Evolutionary conservation across 1,140 invertebrate species (phyloP).

Genomic region (Drosophila aff.): DNA sequence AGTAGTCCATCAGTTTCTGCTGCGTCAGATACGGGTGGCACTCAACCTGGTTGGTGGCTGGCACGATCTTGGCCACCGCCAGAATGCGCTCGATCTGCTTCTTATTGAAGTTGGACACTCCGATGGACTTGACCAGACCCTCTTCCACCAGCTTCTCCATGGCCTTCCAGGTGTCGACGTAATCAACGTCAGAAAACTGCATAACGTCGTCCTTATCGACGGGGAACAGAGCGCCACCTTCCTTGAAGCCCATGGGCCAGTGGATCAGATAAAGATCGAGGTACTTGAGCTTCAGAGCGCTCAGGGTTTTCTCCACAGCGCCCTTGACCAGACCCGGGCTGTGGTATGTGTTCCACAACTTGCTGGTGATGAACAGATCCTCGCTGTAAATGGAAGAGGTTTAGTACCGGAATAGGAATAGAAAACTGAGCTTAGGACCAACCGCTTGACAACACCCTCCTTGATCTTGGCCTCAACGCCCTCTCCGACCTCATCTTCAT

Average conservation of each 20-base stretch:
- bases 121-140: conserved; percentile 91
- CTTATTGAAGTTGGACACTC: conserved; percentile 94
- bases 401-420: neutral
- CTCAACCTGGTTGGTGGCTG: conserved; percentile 92
- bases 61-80: conserved; percentile 88
- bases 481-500: conserved; percentile 91
- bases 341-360: conserved; percentile 90
- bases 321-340: conserved; percentile 86
- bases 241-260: conserved; percentile 91
- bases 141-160: conserved; percentile 90
- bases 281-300: conserved; percentile 89
- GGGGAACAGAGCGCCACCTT: conserved; percentile 79
- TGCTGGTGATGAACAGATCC: conserved; percentile 90
- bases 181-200: conserved; percentile 89
- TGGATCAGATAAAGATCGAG: conserved; percentile 93
- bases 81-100: conserved; percentile 90
- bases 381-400: conserved; percentile 81
- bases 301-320: conserved; percentile 87
- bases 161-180: conserved; percentile 92
- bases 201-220: conserved; percentile 87
- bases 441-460: conserved; percentile 89
- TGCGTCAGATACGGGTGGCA: conserved; percentile 92
- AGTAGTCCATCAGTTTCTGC: conserved; percentile 89
- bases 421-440: neutral
- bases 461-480: conserved; percentile 89